Evolutionary conservation across 2,797 vertebrate species (phyloP), one percentile per base, ranked within the genome.

Genomic region (Hydrophis major): DNA sequence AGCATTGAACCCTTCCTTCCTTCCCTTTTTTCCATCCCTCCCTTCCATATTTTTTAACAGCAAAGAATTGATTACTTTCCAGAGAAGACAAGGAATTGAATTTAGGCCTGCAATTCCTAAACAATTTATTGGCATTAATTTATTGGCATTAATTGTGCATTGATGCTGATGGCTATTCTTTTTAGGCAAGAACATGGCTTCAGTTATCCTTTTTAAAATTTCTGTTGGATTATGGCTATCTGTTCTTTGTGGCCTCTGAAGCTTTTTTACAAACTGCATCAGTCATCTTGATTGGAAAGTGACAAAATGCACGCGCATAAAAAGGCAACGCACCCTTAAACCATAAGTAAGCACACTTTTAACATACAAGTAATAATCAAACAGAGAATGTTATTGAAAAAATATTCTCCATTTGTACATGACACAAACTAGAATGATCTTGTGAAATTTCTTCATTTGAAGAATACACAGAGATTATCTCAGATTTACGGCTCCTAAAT

Each of bases 361-460:
- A n/a, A 59, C 12, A 60, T 37, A 28, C n/a, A 47, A 20, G 11
- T 55, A 37, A 59, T 4, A 86, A 86, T 47, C 53, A 42, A 90
- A 53, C 18, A 50, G 88, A 60, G 47, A 56, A 18, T 20, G 13
- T 59, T 27, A 6, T 12, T 13, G 25, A 32, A 69, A 83, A 86
- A 60, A 87, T 42, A 89, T 2, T n/a, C 61, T 74, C 78, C n/a
- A 50, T 91, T 93, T 57, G 89, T 20, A 83, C 56, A n/a, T 28
- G 87, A 92, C 20, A 10, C 27, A n/a, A 89, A 22, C 12, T 61
- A 83, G 37, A 57, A 28, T 8, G 32, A 61, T 13, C 57, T 92
- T 32, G 92, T 69, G 91, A 92, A 28, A 57, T 89, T 87, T 93
- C 60, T 47, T 56, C 88, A 92, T 32, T 47, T 57, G 86, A 16